Evolutionary conservation across 2,113 vertebrate genomes (phyloP), one percentile per base, ranked within the genome.

Genomic region (Ovis canadensis): DNA sequence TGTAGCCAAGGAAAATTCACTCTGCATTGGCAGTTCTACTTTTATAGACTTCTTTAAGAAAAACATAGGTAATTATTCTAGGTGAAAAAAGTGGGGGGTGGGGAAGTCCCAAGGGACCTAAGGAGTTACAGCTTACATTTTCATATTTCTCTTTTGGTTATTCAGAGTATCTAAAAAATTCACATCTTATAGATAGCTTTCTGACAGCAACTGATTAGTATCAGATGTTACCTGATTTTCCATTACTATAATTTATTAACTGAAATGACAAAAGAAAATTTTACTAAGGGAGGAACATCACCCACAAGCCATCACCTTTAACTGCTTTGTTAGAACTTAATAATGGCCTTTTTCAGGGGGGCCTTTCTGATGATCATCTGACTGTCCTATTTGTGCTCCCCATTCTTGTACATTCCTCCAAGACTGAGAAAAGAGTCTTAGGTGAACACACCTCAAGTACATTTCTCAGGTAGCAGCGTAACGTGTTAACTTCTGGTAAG

Each of bases 1-100:
- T 85, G 31, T 92, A 67, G 67, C 84, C 95, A 92, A 71, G 60
- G 87, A 90, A 93, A 94, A 89, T 90, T 89, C n/a, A 59, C 45
- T 87, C 40, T 31, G 16, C 81, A 33, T 93, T 94, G 21, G 36
- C 60, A 94, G 36, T 94, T 90, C 27, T 94, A 80, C 83, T 57
- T 94, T 92, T 78, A 55, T 10, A 96, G 60, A 74, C 36, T 78
- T 94, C 36, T 55, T 23, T 64, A 90, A 80, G 40, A 62, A 94
- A 97, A 85, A 77, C 21, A 62, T 43, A 81, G 48, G 13, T 84
- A 40, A 31, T 82, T 50, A 87, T 91, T 88, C 36, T 85, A 60
- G 64, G 80, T 82, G 25, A 52, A 45, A 45, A 89, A 54, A 48
- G 25, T 59, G 4, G 4, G 14, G 27, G 27, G 25, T 33, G 12